Evolutionary conservation across 2,888 invertebrate genomes (phyloP).

Genomic region (Harmothoe impar): DNA sequence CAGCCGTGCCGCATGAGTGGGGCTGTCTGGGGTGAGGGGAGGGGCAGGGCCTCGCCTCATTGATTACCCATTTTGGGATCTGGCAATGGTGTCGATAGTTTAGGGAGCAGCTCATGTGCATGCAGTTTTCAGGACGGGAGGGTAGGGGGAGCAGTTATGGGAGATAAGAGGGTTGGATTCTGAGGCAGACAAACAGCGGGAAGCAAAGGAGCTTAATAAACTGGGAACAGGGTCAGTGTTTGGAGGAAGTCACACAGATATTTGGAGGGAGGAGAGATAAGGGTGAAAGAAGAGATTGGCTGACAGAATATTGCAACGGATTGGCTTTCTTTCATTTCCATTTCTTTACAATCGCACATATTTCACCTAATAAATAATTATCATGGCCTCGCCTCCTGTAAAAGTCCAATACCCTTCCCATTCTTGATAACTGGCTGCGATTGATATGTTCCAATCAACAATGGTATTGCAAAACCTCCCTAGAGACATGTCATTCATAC

Average conservation of each 20-base stretch:
- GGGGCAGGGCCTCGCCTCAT: slow-evolving; percentile 26
- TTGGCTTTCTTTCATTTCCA: background rate
- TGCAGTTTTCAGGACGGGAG: background rate
- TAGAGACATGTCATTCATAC: background rate
- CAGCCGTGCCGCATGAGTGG: background rate
- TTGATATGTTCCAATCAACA: background rate
- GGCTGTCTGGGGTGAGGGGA: background rate
- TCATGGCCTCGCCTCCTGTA: too few relatives aligned
- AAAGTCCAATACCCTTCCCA: too few relatives aligned
- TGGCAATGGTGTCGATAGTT: background rate
- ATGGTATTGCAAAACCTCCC: background rate
- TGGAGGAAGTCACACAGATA: background rate
- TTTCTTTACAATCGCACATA: too few relatives aligned
- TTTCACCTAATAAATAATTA: too few relatives aligned
- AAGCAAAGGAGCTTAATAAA: background rate
- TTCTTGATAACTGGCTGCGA: background rate
- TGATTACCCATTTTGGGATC: slow-evolving; percentile 27
- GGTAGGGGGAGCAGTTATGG: background rate
- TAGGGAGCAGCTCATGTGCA: background rate
- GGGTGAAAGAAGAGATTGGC: background rate
- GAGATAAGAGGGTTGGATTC: background rate
- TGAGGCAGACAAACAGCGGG: too few relatives aligned
- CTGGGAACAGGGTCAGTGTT: background rate
- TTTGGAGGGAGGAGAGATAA: background rate
- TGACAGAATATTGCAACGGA: background rate